These are phyloP conservation scores for Venturia canescens DNA, from an alignment of 1,140 invertebrate species.

Conservation along the genomic window DNA sequence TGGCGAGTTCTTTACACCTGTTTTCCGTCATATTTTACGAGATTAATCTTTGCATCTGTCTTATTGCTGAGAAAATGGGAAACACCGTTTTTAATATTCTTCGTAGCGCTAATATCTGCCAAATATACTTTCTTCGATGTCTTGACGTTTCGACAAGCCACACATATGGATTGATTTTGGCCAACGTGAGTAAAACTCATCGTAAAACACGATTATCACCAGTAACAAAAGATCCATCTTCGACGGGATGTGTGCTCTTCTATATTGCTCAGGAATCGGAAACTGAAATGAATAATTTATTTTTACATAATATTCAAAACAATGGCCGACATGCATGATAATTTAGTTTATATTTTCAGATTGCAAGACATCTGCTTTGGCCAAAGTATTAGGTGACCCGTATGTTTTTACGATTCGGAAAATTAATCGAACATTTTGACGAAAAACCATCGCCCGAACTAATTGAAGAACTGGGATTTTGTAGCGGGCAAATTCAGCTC, in stretches of 20 bases:
- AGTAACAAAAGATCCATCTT: conserved; percentile 53
- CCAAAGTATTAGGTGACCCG: too few species aligned
- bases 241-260: conserved; percentile 51
- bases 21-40: not conserved
- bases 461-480: too few species aligned
- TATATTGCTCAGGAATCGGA: conserved; percentile 50
- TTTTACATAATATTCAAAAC: not conserved
- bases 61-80: conserved; percentile 47
- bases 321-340: too few species aligned
- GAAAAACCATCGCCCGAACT: too few species aligned
- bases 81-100: conserved; percentile 51
- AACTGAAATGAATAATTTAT: conserved; percentile 46
- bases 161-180: not conserved
- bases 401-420: too few species aligned
- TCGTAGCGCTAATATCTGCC: not conserved
- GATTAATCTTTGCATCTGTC: conserved; percentile 1
- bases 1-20: not conserved
- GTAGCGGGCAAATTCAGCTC: too few species aligned
- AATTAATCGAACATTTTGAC: too few species aligned
- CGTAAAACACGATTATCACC: conserved; percentile 50
- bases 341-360: not conserved
- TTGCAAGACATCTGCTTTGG: not conserved
- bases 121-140: conserved; percentile 28
- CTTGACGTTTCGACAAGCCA: not conserved
- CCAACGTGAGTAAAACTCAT: conserved; percentile 29